A percentile compares a stretch with the other conserved stretches of the same genome.
phyloP scores from a whole-genome alignment of 1,140 invertebrate genomes.

The Drosophila miranda region DNA sequence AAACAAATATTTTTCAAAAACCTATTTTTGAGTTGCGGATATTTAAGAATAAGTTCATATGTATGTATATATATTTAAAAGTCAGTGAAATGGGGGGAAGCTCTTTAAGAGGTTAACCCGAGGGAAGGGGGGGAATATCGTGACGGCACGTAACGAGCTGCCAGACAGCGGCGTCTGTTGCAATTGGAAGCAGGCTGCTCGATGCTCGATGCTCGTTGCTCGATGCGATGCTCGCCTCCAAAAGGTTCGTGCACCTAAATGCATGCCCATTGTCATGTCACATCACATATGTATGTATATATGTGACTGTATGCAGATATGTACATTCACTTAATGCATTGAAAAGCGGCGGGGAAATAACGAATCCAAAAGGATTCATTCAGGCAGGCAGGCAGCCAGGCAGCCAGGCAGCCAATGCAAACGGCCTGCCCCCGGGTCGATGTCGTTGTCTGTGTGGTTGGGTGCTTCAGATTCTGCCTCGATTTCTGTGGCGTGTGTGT shows the following conservation, averaged over 20 bases:
- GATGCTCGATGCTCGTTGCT: background rate
- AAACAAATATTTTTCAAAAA: too few relatives aligned
- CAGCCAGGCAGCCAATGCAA: conserved; percentile 43
- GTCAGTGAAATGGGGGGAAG: background rate
- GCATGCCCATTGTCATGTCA: conserved; percentile 62
- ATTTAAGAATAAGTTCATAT: too few relatives aligned
- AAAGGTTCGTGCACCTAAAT: conserved; percentile 50
- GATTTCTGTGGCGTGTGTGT: conserved; percentile 59
- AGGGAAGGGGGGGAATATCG: background rate
- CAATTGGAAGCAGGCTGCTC: conserved; percentile 37
- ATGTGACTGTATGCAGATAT: conserved; percentile 15
- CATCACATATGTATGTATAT: conserved; percentile 23
- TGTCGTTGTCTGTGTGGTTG: conserved; percentile 34
- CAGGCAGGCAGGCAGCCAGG: too few relatives aligned
- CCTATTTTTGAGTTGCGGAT: too few relatives aligned
- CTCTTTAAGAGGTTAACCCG: conserved; percentile 23
- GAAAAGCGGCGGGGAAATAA: conserved; percentile 45
- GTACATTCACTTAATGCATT: conserved; percentile 73
- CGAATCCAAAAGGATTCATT: conserved; percentile 41
- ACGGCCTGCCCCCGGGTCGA: conserved; percentile 23
- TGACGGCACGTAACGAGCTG: conserved; percentile 54
- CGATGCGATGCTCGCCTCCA: too few relatives aligned
- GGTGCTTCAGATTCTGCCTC: conserved; percentile 50
- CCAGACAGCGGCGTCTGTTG: conserved; percentile 37
- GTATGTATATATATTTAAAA: too few relatives aligned